phyloP scores from a whole-genome alignment of 92 coral and sea anemone genomes.

The Chrysogorgia sp. region DNA sequence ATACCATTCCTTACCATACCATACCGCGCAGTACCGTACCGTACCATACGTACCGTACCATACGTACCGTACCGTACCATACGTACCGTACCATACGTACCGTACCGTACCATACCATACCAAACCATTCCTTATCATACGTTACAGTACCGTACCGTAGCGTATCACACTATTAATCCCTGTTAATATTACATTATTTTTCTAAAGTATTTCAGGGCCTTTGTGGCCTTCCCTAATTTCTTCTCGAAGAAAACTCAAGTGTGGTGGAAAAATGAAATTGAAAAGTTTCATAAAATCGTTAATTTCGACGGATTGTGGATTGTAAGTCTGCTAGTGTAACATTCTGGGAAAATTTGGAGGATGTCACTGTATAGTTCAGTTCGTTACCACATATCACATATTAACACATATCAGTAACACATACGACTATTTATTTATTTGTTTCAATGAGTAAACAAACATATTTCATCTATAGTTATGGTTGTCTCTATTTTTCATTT shows the following conservation, averaged over 20 bases:
- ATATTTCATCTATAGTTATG: background rate
- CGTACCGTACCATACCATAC: too few relatives aligned
- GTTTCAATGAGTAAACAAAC: background rate
- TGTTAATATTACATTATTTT: background rate
- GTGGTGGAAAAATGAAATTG: conserved; percentile 73
- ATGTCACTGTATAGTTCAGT: background rate
- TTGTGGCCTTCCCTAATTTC: conserved; percentile 80
- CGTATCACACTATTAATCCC: background rate
- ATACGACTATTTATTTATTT: too few relatives aligned
- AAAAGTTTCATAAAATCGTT: conserved; percentile 64
- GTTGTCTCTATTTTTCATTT: background rate
- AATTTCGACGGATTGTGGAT: conserved; percentile 91
- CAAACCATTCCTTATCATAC: too few relatives aligned
- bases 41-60: too few relatives aligned
- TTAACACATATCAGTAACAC: too few relatives aligned
- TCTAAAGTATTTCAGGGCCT: conserved; percentile 72
- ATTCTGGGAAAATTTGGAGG: background rate
- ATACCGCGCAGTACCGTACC: too few relatives aligned
- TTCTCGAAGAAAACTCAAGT: conserved; percentile 61
- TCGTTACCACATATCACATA: background rate
- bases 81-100: too few relatives aligned
- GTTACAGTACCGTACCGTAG: too few relatives aligned
- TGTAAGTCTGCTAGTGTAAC: conserved; percentile 43
- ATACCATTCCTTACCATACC: too few relatives aligned
- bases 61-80: too few relatives aligned